These are phyloP conservation scores for Mirza zaza DNA, from an alignment of 2,113 vertebrate species.

Conservation along the genomic window DNA sequence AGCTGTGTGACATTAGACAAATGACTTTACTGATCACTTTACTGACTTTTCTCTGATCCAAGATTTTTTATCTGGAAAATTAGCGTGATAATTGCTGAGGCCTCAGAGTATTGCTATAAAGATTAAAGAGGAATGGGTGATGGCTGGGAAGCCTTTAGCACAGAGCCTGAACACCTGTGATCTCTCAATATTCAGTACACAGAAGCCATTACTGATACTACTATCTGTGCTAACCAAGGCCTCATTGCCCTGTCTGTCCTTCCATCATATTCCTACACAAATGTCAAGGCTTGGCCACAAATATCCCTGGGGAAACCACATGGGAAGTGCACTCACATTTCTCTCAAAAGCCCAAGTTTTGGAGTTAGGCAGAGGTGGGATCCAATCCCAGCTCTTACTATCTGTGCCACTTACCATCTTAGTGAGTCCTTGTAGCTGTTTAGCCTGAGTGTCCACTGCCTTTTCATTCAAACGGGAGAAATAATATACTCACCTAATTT, in stretches of 20 bases:
- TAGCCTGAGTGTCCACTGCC: neutral
- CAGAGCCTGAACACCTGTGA: neutral
- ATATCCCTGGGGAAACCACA: neutral
- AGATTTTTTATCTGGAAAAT: neutral
- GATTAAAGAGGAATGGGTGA: neutral
- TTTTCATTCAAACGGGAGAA: neutral
- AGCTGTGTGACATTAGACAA: neutral
- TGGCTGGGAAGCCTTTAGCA: neutral
- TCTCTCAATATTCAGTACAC: no score
- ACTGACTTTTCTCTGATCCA: neutral
- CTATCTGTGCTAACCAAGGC: neutral
- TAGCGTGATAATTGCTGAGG: neutral
- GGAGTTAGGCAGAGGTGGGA: neutral
- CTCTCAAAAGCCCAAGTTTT: neutral
- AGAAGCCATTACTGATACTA: neutral
- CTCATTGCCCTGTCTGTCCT: neutral
- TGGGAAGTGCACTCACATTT: rapidly evolving
- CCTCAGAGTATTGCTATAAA: neutral
- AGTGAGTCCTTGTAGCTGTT: neutral
- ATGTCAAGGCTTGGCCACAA: neutral
- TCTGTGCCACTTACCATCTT: neutral
- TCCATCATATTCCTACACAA: neutral
- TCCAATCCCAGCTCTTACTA: neutral
- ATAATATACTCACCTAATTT: neutral
- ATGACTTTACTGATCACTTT: neutral